A percentile compares a stretch with the other conserved stretches of the same genome.
Evolutionary conservation across 2,113 vertebrate species (phyloP).

Genomic region (Syrmaticus mikado): DNA sequence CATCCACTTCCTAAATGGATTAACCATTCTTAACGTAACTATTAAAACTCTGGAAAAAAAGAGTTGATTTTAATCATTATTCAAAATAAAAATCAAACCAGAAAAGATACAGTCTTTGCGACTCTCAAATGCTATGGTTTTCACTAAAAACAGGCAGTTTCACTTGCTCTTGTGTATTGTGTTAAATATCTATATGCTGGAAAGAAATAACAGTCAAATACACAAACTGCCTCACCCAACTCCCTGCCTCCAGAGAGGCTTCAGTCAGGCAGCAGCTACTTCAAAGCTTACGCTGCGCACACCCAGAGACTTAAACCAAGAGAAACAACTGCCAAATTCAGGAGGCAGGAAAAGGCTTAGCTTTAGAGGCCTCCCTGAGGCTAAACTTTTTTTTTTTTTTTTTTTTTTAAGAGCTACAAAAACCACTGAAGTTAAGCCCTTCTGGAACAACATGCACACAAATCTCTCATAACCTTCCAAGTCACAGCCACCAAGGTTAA

Average conservation of each 20-base stretch:
- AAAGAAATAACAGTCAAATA: background rate
- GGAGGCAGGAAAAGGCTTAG: slow-evolving; percentile 15
- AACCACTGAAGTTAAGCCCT: background rate
- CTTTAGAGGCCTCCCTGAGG: slow-evolving; percentile 15
- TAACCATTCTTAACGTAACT: background rate
- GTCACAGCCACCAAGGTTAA: background rate
- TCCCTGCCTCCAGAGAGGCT: background rate
- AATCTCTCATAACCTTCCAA: background rate
- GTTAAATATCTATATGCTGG: background rate
- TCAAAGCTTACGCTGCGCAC: slow-evolving; percentile 29
- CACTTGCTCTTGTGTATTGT: background rate
- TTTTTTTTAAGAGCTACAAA: slow-evolving; percentile 16
- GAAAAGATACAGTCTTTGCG: background rate
- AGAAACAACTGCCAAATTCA: slow-evolving; percentile 38
- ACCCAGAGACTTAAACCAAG: slow-evolving; percentile 29
- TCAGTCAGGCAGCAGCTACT: slow-evolving; percentile 28
- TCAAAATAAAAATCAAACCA: slow-evolving; percentile 14
- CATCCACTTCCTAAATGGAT: background rate
- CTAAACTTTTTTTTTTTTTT: background rate
- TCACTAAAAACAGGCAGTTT: background rate
- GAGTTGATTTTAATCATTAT: background rate
- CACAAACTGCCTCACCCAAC: background rate
- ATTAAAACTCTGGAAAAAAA: background rate
- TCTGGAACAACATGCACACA: background rate
- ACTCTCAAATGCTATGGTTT: background rate